Evolutionary conservation across 2,113 vertebrate species (phyloP).

Genomic region (Recurvirostra avosetta): DNA sequence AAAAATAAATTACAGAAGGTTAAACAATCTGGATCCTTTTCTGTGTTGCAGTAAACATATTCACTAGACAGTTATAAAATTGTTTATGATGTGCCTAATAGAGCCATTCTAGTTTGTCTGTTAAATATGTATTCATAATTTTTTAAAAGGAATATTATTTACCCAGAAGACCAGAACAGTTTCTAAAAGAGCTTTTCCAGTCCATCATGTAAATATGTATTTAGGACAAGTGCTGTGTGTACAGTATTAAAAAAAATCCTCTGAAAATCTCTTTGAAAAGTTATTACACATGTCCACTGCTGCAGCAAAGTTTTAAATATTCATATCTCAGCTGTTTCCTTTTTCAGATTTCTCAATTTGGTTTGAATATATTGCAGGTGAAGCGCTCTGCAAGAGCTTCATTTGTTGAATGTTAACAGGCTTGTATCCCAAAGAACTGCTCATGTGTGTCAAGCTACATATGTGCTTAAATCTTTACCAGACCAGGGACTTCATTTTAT

Average conservation of each 20-base stretch:
- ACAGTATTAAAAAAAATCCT: slow-evolving; percentile 49
- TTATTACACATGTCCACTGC: slow-evolving; percentile 64
- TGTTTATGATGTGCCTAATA: slow-evolving; percentile 48
- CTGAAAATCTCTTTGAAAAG: slow-evolving; percentile 67
- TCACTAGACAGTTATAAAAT: slow-evolving; percentile 22
- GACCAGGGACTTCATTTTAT: neutral
- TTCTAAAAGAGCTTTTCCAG: slow-evolving; percentile 57
- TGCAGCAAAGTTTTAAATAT: slow-evolving; percentile 63
- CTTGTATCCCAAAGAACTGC: neutral
- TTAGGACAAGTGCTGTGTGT: slow-evolving; percentile 65
- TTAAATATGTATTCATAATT: slow-evolving; percentile 60
- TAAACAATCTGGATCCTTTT: neutral
- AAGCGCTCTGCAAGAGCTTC: neutral
- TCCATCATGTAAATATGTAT: slow-evolving; percentile 69
- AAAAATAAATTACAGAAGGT: neutral
- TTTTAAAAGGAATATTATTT: slow-evolving; percentile 60
- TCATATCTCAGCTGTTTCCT: slow-evolving; percentile 63
- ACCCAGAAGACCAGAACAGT: slow-evolving; percentile 50
- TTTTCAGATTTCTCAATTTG: slow-evolving; percentile 17
- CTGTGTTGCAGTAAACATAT: neutral
- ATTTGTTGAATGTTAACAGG: neutral
- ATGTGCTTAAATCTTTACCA: neutral
- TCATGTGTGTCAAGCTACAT: neutral
- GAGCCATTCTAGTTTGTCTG: slow-evolving; percentile 46
- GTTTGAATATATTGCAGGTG: neutral